Evolutionary conservation across 1,140 invertebrate species (phyloP).

Genomic region (Anthonomus grandis): DNA sequence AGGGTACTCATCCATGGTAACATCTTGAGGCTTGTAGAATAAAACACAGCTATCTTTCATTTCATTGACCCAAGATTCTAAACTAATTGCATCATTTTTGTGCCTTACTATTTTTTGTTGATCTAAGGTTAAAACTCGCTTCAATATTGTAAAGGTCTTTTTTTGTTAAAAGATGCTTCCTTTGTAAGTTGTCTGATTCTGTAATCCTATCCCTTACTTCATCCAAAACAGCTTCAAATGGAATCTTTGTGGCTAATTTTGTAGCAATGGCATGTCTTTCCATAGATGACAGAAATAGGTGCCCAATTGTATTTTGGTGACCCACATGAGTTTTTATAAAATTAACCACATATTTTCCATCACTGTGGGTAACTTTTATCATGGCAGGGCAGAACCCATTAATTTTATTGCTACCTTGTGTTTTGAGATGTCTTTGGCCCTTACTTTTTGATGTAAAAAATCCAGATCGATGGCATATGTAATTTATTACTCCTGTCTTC

Average conservation of each 20-base stretch:
- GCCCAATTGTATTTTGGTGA: slow-evolving; percentile 9
- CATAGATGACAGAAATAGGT: not conserved
- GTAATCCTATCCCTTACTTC: slow-evolving; percentile 9
- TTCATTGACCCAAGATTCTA: slow-evolving; percentile 8
- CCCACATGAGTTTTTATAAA: slow-evolving; percentile 19
- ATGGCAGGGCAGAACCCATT: slow-evolving; percentile 20
- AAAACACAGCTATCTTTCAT: not conserved
- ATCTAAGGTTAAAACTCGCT: not conserved
- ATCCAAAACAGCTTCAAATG: slow-evolving; percentile 10
- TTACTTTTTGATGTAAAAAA: slow-evolving; percentile 13
- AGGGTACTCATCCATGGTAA: not conserved
- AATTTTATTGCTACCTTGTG: slow-evolving; percentile 23
- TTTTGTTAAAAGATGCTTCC: slow-evolving; percentile 19
- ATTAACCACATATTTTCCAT: slow-evolving; percentile 6
- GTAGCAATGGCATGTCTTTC: slow-evolving; percentile 1
- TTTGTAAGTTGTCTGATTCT: slow-evolving; percentile 3
- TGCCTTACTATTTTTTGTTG: not conserved
- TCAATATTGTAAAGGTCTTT: slow-evolving; percentile 28
- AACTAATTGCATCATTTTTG: slow-evolving; percentile 3
- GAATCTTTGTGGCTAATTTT: slow-evolving; percentile 6
- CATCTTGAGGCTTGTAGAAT: slow-evolving; percentile 6
- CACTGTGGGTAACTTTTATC: slow-evolving; percentile 7
- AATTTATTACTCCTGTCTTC: no score
- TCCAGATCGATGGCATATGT: slow-evolving; percentile 20
- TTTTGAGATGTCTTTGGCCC: slow-evolving; percentile 14